These are phyloP conservation scores for Calephelis virginiensis DNA, from an alignment of 1,140 invertebrate species.

Conservation along the genomic window DNA sequence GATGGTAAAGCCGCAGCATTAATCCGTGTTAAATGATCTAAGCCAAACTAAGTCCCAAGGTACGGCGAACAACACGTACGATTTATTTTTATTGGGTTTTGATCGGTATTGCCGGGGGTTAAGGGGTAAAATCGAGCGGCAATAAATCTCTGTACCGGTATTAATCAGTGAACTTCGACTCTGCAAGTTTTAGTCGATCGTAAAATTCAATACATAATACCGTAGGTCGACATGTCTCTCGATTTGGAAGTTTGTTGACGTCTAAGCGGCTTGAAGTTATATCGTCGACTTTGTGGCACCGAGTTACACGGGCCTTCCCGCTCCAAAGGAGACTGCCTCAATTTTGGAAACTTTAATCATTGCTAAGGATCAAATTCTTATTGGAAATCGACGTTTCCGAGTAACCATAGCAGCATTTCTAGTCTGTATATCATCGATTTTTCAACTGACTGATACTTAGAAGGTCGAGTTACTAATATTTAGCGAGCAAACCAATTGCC, in stretches of 20 bases:
- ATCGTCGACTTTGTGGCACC: constrained; percentile 3
- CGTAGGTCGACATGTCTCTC: constrained; percentile 5
- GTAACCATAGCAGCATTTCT: too few relatives aligned
- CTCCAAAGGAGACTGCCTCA: neutral
- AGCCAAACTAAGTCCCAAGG: constrained; percentile 26
- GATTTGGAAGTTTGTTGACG: constrained; percentile 11
- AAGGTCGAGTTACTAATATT: too few relatives aligned
- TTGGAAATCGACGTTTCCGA: neutral
- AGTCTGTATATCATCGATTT: too few relatives aligned
- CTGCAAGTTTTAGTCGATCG: constrained; percentile 11
- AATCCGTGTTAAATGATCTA: constrained; percentile 36
- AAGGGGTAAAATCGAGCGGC: neutral
- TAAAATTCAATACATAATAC: constrained; percentile 15
- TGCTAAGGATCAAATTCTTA: neutral
- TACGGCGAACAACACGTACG: constrained; percentile 23
- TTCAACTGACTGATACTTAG: too few relatives aligned
- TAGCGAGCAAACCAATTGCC: too few relatives aligned
- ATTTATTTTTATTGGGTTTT: constrained; percentile 14
- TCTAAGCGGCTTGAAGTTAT: constrained; percentile 11
- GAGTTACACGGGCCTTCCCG: neutral
- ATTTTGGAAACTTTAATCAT: neutral
- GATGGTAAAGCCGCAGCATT: constrained; percentile 28
- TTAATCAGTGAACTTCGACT: constrained; percentile 11
- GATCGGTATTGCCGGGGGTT: constrained; percentile 3
- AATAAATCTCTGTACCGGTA: constrained; percentile 6